Evolutionary conservation across 2,113 vertebrate species (phyloP).

Genomic region (Cryptoleucopteryx plumbea): DNA sequence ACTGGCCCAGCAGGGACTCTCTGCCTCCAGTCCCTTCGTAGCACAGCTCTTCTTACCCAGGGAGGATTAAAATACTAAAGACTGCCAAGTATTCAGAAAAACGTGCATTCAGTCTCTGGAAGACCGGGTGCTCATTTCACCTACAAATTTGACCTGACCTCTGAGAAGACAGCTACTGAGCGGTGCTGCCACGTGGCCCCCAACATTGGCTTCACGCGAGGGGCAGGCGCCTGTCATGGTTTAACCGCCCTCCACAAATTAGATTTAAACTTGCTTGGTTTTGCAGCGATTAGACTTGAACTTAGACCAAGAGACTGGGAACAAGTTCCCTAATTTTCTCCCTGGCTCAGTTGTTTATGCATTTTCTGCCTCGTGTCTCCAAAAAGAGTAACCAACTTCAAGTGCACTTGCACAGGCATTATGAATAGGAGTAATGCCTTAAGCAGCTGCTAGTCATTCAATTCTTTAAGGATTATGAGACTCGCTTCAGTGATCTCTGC

Average conservation of each 20-base stretch:
- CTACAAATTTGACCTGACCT: background rate
- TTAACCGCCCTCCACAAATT: background rate
- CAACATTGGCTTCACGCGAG: rapidly evolving
- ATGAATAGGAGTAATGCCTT: conserved; percentile 22
- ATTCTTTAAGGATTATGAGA: background rate
- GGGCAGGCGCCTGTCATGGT: background rate
- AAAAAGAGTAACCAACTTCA: conserved; percentile 25
- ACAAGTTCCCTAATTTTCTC: background rate
- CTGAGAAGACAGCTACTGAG: background rate
- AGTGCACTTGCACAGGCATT: conserved; percentile 15
- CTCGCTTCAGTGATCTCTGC: conserved; percentile 34
- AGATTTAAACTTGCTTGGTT: background rate
- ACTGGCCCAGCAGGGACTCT: background rate
- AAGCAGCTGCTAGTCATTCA: conserved; percentile 53
- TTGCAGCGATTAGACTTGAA: background rate
- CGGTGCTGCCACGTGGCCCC: rapidly evolving
- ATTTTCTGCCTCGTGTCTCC: conserved; percentile 23
- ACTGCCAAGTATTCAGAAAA: background rate
- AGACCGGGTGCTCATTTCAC: background rate
- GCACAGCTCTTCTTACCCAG: background rate
- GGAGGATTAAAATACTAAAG: background rate
- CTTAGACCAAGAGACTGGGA: background rate
- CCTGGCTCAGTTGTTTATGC: background rate
- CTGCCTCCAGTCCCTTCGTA: rapidly evolving
- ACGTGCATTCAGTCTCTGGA: background rate